Evolutionary conservation across 2,888 invertebrate species (phyloP).

Genomic region (Frankliniella intonsa): DNA sequence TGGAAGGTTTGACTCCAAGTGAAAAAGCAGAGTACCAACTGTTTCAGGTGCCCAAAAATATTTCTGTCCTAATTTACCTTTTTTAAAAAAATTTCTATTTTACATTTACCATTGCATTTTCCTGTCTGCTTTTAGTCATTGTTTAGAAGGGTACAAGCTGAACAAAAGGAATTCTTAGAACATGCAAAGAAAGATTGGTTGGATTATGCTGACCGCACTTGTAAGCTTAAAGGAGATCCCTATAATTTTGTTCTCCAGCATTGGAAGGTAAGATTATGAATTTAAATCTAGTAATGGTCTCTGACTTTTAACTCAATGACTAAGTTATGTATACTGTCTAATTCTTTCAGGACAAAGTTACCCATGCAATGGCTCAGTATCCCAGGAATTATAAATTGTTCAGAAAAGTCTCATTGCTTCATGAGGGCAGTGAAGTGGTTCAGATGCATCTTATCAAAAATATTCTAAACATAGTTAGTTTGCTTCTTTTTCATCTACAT

Average conservation of each 20-base stretch:
- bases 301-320: no score
- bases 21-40: constrained; percentile 16
- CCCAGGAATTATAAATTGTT: not conserved
- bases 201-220: not conserved
- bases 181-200: not conserved
- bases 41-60: not conserved
- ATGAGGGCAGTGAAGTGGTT: not conserved
- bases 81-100: not conserved
- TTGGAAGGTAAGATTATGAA: not conserved
- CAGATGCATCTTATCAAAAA: not conserved
- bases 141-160: not conserved
- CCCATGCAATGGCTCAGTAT: not conserved
- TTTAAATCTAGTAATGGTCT: not conserved
- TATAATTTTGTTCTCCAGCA: not conserved
- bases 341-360: not conserved
- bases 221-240: not conserved
- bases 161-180: constrained; percentile 3
- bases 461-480: not conserved
- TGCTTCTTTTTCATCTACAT: not conserved
- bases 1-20: not conserved
- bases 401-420: not conserved
- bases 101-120: not conserved
- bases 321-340: not conserved
- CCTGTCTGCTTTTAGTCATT: not conserved
- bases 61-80: not conserved